A percentile compares a stretch with the other conserved stretches of the same genome.
Conservation (phyloP, 1,140 invertebrate species). For the Zaprionus vittiger region DNA sequence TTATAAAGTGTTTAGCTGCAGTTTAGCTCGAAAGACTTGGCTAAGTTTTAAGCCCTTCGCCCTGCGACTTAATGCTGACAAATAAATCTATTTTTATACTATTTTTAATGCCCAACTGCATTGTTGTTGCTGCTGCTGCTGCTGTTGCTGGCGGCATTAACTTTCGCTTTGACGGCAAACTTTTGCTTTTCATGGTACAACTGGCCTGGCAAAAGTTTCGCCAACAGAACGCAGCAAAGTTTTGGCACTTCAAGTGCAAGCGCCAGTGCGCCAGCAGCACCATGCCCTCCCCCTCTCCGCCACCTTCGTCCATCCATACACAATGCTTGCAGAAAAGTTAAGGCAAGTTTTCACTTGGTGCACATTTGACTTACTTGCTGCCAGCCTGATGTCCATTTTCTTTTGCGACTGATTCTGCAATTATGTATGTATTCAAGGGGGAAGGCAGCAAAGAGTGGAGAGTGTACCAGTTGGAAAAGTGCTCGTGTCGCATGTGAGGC, state of each 20-base stretch:
- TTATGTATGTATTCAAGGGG: constrained; percentile 53
- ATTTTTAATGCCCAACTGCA: constrained; percentile 29
- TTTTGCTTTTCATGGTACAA: constrained; percentile 77
- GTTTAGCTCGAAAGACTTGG: constrained; percentile 7
- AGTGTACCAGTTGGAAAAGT: constrained; percentile 8
- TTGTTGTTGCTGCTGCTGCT: constrained; percentile 28
- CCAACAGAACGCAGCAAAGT: constrained; percentile 71
- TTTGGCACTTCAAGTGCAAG: constrained; percentile 80
- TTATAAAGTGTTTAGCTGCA: constrained; percentile 24
- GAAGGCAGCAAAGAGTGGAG: constrained; percentile 10
- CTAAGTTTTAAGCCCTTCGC: background rate
- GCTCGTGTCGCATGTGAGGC: constrained; percentile 14
- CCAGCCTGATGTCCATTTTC: constrained; percentile 76
- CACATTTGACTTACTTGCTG: constrained; percentile 70
- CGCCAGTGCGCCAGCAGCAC: constrained; percentile 3
- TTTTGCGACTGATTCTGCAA: constrained; percentile 73
- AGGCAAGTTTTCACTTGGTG: constrained; percentile 70
- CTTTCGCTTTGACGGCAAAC: constrained; percentile 77
- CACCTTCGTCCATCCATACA: constrained; percentile 23
- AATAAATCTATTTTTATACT: constrained; percentile 33
- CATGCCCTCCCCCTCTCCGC: background rate
- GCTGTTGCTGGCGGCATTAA: constrained; percentile 50
- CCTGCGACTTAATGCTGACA: constrained; percentile 40
- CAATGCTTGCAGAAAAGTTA: constrained; percentile 57
- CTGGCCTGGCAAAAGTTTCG: constrained; percentile 59